phyloP scores from a whole-genome alignment of 2,888 invertebrate species.

The Drosophila rellima region DNA sequence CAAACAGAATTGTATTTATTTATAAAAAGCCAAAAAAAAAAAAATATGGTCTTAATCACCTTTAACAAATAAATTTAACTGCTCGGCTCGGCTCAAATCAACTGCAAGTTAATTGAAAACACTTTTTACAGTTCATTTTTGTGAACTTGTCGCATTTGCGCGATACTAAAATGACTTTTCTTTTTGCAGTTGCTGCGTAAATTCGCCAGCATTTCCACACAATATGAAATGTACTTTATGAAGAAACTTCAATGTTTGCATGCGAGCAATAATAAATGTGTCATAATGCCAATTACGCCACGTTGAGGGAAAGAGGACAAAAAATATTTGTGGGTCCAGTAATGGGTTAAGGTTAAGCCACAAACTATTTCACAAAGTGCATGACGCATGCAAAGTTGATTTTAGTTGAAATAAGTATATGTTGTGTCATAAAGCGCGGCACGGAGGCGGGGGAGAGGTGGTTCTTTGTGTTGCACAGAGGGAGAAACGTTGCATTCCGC shows the following conservation, averaged over 20 bases:
- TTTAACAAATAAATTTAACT: background rate
- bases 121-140: background rate
- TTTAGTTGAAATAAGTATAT: constrained; percentile 26
- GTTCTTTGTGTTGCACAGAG: constrained; percentile 16
- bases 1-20: background rate
- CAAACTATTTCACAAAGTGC: constrained; percentile 59
- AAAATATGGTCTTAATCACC: background rate
- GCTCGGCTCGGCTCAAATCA: background rate
- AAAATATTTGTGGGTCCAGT: background rate
- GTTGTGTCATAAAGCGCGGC: background rate
- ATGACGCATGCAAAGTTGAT: constrained; percentile 60
- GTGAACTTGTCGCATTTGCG: background rate
- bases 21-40: too few relatives aligned
- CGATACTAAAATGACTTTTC: background rate
- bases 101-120: background rate
- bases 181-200: background rate
- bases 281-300: constrained; percentile 8
- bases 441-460: background rate
- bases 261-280: constrained; percentile 5
- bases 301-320: background rate
- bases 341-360: constrained; percentile 57
- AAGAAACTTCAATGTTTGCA: background rate
- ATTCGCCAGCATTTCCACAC: background rate
- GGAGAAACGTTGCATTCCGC: constrained; percentile 64
- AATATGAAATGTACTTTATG: background rate